A percentile compares a stretch with the other conserved stretches of the same genome.
Conservation (phyloP, 2,797 vertebrate species). For the Myotis daubentonii region DNA sequence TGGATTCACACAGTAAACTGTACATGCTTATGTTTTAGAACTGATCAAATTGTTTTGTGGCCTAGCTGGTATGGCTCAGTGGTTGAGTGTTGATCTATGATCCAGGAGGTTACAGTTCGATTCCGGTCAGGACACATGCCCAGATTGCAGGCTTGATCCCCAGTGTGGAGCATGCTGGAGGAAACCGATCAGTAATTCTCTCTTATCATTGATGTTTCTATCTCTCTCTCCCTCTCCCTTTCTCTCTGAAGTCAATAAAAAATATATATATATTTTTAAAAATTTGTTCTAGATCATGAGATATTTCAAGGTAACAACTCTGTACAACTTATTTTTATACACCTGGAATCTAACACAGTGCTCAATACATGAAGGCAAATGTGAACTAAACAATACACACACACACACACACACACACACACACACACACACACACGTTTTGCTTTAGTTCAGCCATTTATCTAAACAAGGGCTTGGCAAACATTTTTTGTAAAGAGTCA, state of each 20-base stretch:
- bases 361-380: background rate
- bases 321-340: background rate
- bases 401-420: background rate
- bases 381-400: background rate
- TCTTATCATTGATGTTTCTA: no score
- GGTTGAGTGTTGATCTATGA: no score
- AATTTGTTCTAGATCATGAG: background rate
- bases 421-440: background rate
- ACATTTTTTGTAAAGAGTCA: background rate
- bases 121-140: no score
- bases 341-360: background rate
- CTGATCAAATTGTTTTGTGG: background rate
- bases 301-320: background rate
- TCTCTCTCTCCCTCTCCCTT: no score
- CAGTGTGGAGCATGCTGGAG: no score
- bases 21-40: background rate
- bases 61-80: no score
- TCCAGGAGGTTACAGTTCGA: no score
- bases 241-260: no score
- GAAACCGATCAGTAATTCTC: no score
- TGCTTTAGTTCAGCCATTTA: constrained; percentile 19
- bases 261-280: no score
- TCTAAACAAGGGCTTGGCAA: background rate
- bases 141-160: no score
- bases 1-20: background rate